Evolutionary conservation across 2,113 vertebrate species (phyloP).

Genomic region (Ciconia stormi): DNA sequence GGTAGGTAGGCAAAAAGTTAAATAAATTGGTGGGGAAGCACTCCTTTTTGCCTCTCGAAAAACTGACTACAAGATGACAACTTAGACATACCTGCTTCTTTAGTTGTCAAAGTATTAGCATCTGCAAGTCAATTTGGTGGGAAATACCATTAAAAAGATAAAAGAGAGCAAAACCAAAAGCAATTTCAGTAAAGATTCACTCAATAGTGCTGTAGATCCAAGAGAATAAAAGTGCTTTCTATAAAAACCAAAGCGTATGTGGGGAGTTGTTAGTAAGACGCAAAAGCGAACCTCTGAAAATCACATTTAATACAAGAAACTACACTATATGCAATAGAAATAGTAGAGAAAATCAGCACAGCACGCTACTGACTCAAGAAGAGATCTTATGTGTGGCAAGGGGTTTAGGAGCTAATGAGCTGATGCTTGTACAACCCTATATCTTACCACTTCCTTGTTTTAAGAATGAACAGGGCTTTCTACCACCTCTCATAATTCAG

Average conservation of each 20-base stretch:
- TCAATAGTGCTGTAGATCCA: not conserved
- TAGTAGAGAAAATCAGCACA: not conserved
- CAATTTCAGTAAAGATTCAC: not conserved
- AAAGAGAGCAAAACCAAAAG: slow-evolving; percentile 25
- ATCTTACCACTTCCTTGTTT: not conserved
- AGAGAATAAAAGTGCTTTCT: not conserved
- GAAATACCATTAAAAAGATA: slow-evolving; percentile 23
- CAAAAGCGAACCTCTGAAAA: not conserved
- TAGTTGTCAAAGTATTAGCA: slow-evolving; percentile 34
- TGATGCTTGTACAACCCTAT: not conserved
- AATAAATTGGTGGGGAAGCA: not conserved
- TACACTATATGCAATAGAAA: not conserved
- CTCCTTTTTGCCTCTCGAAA: not conserved
- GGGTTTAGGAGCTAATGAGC: not conserved
- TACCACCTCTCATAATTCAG: not conserved
- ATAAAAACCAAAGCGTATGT: not conserved
- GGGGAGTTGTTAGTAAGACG: not conserved
- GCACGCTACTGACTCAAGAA: not conserved
- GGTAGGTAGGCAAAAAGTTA: slow-evolving; percentile 1
- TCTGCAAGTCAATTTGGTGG: slow-evolving; percentile 4
- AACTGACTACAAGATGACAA: slow-evolving; percentile 26
- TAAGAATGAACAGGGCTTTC: not conserved
- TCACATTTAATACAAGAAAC: not conserved
- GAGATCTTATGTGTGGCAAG: not conserved
- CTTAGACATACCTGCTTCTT: not conserved